A percentile compares a stretch with the other conserved stretches of the same genome.
These are phyloP conservation scores for Danionella dracula DNA, from an alignment of 2,797 vertebrate genomes.

Conservation along the genomic window DNA sequence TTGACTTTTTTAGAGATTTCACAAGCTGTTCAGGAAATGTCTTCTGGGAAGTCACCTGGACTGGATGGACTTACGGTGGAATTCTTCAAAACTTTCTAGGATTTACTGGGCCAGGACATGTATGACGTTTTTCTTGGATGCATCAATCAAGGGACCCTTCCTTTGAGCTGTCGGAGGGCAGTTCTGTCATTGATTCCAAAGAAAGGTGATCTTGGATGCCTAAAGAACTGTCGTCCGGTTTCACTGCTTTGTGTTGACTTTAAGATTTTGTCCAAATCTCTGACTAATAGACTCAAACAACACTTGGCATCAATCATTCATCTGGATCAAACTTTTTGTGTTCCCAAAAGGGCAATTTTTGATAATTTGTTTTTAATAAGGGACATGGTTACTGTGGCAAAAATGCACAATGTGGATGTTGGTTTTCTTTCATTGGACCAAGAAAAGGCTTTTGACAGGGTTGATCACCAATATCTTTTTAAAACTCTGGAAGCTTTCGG, in stretches of 20 bases:
- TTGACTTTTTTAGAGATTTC: too few species aligned
- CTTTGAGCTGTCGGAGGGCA: too few species aligned
- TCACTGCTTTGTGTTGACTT: background rate
- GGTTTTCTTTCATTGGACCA: background rate
- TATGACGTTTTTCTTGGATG: too few species aligned
- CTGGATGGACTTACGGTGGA: too few species aligned
- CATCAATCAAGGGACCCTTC: too few species aligned
- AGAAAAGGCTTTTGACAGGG: background rate
- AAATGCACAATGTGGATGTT: background rate
- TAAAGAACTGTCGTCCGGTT: background rate
- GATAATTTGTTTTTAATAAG: background rate
- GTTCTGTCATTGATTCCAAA: too few species aligned
- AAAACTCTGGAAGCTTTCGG: background rate
- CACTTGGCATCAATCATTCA: too few species aligned
- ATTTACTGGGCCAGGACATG: too few species aligned
- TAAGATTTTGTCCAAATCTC: background rate
- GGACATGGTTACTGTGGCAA: background rate
- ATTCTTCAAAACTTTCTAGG: too few species aligned
- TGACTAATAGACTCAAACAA: background rate
- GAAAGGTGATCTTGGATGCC: background rate
- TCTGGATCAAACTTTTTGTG: background rate
- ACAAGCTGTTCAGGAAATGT: too few species aligned
- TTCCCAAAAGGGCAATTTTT: background rate
- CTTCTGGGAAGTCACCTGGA: too few species aligned
- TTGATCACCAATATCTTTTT: background rate